These are phyloP conservation scores for Erithacus rubecula DNA, from an alignment of 2,797 vertebrate species.

Conservation along the genomic window DNA sequence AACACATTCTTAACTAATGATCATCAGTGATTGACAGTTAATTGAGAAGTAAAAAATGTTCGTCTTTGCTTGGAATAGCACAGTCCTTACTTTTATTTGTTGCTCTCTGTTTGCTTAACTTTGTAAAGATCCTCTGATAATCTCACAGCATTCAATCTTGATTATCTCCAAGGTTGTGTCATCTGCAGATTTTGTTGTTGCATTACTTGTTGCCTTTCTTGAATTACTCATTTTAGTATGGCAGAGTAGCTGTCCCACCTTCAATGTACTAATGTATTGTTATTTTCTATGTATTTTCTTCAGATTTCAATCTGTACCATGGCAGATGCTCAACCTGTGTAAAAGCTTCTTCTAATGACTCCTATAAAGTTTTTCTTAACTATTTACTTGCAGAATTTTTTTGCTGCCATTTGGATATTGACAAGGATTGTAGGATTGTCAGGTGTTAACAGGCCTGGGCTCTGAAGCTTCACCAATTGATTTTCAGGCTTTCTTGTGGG, in stretches of 20 bases:
- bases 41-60: background rate
- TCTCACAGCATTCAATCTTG: background rate
- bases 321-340: background rate
- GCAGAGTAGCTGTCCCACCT: background rate
- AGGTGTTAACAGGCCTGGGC: background rate
- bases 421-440: background rate
- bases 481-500: background rate
- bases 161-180: background rate
- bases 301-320: background rate
- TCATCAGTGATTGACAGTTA: background rate
- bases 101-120: background rate
- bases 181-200: background rate
- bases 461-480: background rate
- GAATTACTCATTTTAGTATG: background rate
- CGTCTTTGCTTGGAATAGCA: background rate
- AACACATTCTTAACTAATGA: background rate
- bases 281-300: background rate
- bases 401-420: background rate
- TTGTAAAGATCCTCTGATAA: background rate
- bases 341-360: background rate
- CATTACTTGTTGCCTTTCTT: background rate
- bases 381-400: background rate
- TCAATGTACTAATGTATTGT: background rate
- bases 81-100: background rate
- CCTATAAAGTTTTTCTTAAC: background rate